Evolutionary conservation across 2,797 vertebrate genomes (phyloP), one percentile per base, ranked within the genome.

Genomic region (Sebastes iracundus): DNA sequence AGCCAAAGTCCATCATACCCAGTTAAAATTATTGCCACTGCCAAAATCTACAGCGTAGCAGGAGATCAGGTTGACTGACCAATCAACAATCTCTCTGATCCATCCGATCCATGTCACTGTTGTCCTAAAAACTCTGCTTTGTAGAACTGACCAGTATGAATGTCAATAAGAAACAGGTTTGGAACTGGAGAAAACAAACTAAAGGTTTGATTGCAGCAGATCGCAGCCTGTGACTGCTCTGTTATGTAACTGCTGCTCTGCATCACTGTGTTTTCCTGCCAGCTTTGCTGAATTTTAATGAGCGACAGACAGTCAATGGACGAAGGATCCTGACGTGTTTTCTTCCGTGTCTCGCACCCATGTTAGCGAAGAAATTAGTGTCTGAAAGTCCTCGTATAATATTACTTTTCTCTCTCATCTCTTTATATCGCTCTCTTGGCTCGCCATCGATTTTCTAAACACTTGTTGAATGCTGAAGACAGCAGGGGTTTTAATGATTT

Each of bases 381-480:
- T 74, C 68, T 25, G 20, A 18, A 80, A 79, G 22, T 77, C 53
- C 61, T 72, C 72, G 53, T 27, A 59, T 14, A 23, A 38, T 16
- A 70, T 60, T 55, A 72, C 38, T 79, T 72, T 67, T 63, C 72
- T 59, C 35, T 35, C 35, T 46, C 25, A 14, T 78, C 33, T 18
- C 77, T 71, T 62, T 66, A 27, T 61, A 49, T 18, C 33, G 18
- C 85, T 86, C 38, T 63, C 59, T 73, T 38, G 63, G 66, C 79
- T 72, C 35, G 75, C 79, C 87, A 79, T 77, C 69, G 33, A 33
- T 79, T 82, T 87, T 87, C 58, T 80, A 53, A 87, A 81, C 80
- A 92, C 77, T 90, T 90, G 88, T 88, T 87, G 85, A 84, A 84
- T 59, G 71, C 58, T 76, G 46, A 79, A 77, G 78, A 62, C 80